A percentile compares a stretch with the other conserved stretches of the same genome.
These are phyloP conservation scores for Laodelphax striatellus DNA, from an alignment of 1,140 invertebrate genomes.

Conservation along the genomic window DNA sequence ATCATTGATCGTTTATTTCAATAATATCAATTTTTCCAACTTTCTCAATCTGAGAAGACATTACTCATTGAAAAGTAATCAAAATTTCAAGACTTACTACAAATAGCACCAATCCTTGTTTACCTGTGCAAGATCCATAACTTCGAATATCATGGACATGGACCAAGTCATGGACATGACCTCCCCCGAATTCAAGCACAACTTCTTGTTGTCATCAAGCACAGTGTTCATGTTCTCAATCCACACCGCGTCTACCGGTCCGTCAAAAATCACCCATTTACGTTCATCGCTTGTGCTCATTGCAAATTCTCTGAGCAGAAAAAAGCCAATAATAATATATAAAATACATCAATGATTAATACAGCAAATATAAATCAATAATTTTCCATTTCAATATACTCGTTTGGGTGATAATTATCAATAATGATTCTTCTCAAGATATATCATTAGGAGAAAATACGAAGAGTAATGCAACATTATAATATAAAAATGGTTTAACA, in stretches of 20 bases:
- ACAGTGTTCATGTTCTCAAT: conserved; percentile 94
- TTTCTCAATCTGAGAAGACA: too few species aligned
- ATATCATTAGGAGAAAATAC: too few species aligned
- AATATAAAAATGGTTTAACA: too few species aligned
- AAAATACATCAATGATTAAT: not conserved
- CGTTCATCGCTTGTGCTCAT: conserved; percentile 24
- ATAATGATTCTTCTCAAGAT: too few species aligned
- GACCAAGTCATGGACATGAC: conserved; percentile 73
- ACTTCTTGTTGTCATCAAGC: conserved; percentile 85
- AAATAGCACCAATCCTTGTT: not conserved
- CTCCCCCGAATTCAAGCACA: conserved; percentile 74
- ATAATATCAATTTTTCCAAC: too few species aligned
- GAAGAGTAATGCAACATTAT: too few species aligned
- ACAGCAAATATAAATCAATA: too few species aligned
- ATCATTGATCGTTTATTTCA: too few species aligned
- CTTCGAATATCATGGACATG: conserved; percentile 91
- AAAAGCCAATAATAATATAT: not conserved
- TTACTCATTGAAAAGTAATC: too few species aligned
- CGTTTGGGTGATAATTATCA: too few species aligned
- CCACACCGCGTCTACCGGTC: conserved; percentile 88
- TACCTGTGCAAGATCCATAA: conserved; percentile 72
- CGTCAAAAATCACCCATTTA: conserved; percentile 75
- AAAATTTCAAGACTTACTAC: not conserved
- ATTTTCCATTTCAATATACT: too few species aligned
- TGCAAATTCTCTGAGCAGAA: conserved; percentile 15